phyloP scores from a whole-genome alignment of 1,140 invertebrate genomes.

The Micrasema longulum region DNA sequence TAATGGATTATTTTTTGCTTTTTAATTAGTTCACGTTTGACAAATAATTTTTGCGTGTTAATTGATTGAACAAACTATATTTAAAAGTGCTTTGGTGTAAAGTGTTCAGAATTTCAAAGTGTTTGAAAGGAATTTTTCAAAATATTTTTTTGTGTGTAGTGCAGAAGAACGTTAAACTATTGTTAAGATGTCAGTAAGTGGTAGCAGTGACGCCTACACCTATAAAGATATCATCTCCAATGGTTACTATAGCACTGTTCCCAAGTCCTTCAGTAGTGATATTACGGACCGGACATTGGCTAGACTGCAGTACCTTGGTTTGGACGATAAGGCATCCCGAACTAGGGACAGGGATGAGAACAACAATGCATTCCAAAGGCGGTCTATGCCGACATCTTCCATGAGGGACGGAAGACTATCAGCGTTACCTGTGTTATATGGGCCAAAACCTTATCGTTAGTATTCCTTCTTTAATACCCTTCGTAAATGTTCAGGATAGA shows the following conservation, averaged over 20 bases:
- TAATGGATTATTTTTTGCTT: too few species aligned
- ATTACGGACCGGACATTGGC: not conserved
- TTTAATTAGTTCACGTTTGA: too few species aligned
- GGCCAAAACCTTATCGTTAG: constrained; percentile 73
- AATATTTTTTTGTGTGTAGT: too few species aligned
- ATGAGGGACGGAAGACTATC: constrained; percentile 44
- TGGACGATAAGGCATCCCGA: not conserved
- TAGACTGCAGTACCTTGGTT: constrained; percentile 18
- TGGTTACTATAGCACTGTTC: constrained; percentile 2
- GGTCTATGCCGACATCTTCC: constrained; percentile 18
- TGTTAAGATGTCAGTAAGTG: constrained; percentile 10
- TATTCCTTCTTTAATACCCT: constrained; percentile 52
- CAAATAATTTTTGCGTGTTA: too few species aligned
- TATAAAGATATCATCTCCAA: constrained; percentile 42
- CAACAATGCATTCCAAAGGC: constrained; percentile 3
- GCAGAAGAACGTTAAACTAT: too few species aligned
- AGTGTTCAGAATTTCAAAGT: too few species aligned
- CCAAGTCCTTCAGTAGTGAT: not conserved
- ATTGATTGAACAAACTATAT: too few species aligned
- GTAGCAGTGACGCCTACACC: constrained; percentile 34
- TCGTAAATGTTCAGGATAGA: too few species aligned
- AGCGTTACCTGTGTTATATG: constrained; percentile 70
- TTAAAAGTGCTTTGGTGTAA: too few species aligned
- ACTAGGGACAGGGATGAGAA: not conserved
- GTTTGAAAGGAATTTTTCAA: too few species aligned